Percentiles rank a stretch among this genome's conserved stretches.
phyloP scores from a whole-genome alignment of 2,888 invertebrate genomes.

The Limnephilus marmoratus region DNA sequence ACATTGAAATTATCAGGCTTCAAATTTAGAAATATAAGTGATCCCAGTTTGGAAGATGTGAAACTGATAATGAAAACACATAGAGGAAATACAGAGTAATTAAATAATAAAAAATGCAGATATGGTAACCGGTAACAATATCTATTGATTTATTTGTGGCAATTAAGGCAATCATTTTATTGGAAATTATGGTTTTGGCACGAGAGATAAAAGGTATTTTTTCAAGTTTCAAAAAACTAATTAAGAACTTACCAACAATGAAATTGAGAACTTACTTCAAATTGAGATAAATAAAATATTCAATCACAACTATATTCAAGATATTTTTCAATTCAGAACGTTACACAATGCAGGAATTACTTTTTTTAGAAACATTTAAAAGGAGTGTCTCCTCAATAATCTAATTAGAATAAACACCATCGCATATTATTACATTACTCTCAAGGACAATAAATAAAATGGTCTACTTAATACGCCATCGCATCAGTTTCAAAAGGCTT shows the following conservation, averaged over 20 bases:
- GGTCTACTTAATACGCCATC: constrained; percentile 25
- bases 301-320: background rate
- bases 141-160: too few relatives aligned
- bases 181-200: too few relatives aligned
- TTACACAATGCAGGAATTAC: background rate
- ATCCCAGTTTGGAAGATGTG: background rate
- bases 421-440: background rate
- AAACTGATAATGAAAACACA: background rate
- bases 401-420: background rate
- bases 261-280: background rate
- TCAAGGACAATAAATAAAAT: constrained; percentile 36
- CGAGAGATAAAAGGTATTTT: too few relatives aligned
- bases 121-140: too few relatives aligned
- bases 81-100: background rate
- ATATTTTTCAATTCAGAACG: background rate
- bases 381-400: constrained; percentile 5
- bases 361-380: background rate
- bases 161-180: too few relatives aligned
- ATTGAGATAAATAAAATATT: background rate
- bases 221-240: background rate
- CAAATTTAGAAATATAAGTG: background rate
- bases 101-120: too few relatives aligned
- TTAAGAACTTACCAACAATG: background rate
- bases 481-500: background rate
- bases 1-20: background rate